These are phyloP conservation scores for Eospalax fontanierii DNA, from an alignment of 2,797 vertebrate genomes.

Conservation along the genomic window DNA sequence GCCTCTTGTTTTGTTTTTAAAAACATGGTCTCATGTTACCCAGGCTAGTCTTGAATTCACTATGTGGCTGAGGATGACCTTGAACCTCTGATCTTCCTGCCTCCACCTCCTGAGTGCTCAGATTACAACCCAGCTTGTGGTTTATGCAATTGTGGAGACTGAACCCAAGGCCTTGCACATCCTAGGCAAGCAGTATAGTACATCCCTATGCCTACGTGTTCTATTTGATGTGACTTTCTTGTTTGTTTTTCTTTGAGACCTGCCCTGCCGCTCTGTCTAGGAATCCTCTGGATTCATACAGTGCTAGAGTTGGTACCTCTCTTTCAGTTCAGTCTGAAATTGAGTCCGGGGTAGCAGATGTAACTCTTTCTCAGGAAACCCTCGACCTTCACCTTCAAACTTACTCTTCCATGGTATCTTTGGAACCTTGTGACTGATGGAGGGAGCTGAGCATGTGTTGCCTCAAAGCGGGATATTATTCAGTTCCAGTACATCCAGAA, in stretches of 20 bases:
- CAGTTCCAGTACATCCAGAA: neutral
- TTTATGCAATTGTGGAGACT: neutral
- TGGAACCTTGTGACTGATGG: neutral
- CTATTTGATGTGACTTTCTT: conserved; percentile 30
- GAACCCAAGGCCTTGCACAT: neutral
- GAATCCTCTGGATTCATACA: neutral
- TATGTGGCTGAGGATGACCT: neutral
- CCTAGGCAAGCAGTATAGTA: neutral
- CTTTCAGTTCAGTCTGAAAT: neutral
- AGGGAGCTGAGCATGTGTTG: neutral
- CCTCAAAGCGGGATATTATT: neutral
- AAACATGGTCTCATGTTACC: neutral
- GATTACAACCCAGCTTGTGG: neutral
- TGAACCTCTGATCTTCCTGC: neutral
- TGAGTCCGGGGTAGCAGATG: neutral
- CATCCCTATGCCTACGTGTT: neutral
- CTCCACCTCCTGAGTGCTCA: neutral
- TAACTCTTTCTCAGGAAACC: neutral
- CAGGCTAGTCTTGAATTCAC: neutral
- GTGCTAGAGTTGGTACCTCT: neutral
- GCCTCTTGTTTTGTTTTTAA: neutral
- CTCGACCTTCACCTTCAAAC: neutral
- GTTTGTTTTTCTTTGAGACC: conserved; percentile 5
- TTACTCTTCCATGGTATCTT: neutral
- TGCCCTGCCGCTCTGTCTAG: neutral